Percentiles rank a stretch among this genome's conserved stretches.
Conservation (phyloP, 1,140 invertebrate species). For the Drosophila miranda region DNA sequence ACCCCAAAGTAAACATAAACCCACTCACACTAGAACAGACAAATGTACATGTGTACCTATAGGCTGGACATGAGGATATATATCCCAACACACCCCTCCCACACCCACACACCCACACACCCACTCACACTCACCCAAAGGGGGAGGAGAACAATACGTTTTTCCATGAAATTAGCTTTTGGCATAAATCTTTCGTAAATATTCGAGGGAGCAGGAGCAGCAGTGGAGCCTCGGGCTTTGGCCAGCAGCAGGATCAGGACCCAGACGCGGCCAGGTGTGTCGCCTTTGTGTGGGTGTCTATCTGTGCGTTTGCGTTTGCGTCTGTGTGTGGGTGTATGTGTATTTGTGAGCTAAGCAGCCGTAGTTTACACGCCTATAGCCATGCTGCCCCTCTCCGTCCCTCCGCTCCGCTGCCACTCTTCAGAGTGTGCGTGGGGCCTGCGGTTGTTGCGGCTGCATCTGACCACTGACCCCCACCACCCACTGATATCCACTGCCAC, state of each 20-base stretch:
- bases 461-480: conserved; percentile 14
- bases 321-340: conserved; percentile 19
- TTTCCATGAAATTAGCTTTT: conserved; percentile 80
- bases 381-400: neutral
- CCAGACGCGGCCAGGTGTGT: conserved; percentile 41
- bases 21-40: conserved; percentile 1
- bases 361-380: conserved; percentile 66
- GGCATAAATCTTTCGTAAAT: conserved; percentile 78
- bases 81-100: too few species aligned
- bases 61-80: too few species aligned
- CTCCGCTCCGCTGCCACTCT: neutral
- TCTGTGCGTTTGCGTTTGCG: neutral
- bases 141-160: conserved; percentile 61
- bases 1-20: conserved; percentile 52
- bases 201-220: conserved; percentile 24
- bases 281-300: conserved; percentile 6
- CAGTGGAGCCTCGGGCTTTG: neutral
- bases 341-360: conserved; percentile 59
- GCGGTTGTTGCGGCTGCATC: conserved; percentile 50
- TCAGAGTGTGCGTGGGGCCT: conserved; percentile 35
- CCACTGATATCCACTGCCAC: conserved; percentile 28
- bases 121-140: neutral
- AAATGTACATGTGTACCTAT: neutral
- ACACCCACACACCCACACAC: too few species aligned
- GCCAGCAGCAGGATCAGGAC: conserved; percentile 15